A percentile compares a stretch with the other conserved stretches of the same genome.
Evolutionary conservation across 2,113 vertebrate genomes (phyloP).

Genomic region (Emydura subglobosa): DNA sequence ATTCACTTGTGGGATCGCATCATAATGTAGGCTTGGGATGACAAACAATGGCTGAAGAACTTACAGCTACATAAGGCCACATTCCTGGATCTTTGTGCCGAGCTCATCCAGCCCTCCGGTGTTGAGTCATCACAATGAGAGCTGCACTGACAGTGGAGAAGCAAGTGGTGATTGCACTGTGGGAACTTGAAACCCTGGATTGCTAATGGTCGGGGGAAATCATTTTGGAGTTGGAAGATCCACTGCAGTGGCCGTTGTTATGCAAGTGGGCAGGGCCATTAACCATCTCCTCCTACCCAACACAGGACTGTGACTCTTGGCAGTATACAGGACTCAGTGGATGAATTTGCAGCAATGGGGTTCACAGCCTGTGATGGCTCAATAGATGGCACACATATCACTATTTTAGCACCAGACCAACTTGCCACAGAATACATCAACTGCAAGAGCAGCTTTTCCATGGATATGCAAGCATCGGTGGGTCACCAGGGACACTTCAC

Average conservation of each 20-base stretch:
- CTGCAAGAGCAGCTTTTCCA: not conserved
- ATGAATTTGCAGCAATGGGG: not conserved
- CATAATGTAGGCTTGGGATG: too few relatives aligned
- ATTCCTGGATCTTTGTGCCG: too few relatives aligned
- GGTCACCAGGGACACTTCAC: too few relatives aligned
- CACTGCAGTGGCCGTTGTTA: not conserved
- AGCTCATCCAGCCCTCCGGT: too few relatives aligned
- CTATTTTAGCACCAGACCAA: not conserved
- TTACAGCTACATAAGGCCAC: too few relatives aligned
- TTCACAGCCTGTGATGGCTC: not conserved
- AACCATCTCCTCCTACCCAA: not conserved
- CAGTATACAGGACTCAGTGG: not conserved
- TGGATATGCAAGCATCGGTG: not conserved
- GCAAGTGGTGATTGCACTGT: not conserved
- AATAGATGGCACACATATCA: not conserved
- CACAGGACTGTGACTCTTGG: not conserved
- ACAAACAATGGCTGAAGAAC: too few relatives aligned
- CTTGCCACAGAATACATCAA: not conserved
- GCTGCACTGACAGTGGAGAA: too few relatives aligned
- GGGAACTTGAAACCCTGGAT: not conserved
- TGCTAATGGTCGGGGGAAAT: not conserved
- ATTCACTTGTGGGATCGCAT: too few relatives aligned
- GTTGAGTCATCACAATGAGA: too few relatives aligned
- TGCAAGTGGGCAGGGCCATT: not conserved
- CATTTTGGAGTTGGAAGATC: not conserved